Evolutionary conservation across 2,113 vertebrate genomes (phyloP).

Genomic region (Saccopteryx leptura): DNA sequence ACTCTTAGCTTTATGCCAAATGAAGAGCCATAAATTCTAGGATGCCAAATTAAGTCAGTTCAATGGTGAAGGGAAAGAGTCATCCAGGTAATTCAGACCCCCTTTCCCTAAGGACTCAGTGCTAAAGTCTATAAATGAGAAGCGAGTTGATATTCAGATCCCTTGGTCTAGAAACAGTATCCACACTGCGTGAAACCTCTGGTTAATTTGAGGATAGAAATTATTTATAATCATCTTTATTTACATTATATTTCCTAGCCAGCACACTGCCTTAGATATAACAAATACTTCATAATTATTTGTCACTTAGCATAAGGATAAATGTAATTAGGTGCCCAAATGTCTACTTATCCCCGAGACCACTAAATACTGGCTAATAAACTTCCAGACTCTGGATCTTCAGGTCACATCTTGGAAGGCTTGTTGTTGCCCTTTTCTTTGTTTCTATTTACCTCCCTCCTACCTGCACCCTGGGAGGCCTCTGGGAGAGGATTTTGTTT

Average conservation of each 20-base stretch:
- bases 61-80: background rate
- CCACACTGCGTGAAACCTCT: background rate
- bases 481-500: background rate
- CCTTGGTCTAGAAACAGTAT: background rate
- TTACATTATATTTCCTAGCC: constrained; percentile 10
- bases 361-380: background rate
- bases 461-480: background rate
- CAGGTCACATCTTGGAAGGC: background rate
- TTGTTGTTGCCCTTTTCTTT: background rate
- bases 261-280: background rate
- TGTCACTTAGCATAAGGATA: background rate
- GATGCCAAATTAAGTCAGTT: constrained; percentile 37
- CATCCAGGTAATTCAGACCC: background rate
- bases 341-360: background rate
- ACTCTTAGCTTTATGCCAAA: background rate
- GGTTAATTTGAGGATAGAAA: background rate
- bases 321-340: background rate
- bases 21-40: background rate
- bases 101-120: background rate
- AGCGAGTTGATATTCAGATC: background rate
- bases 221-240: constrained; percentile 2
- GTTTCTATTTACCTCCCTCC: background rate
- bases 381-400: background rate
- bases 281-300: background rate
- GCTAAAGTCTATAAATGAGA: background rate